Evolutionary conservation across 2,113 vertebrate species (phyloP).

Genomic region (Noturus placidus): DNA sequence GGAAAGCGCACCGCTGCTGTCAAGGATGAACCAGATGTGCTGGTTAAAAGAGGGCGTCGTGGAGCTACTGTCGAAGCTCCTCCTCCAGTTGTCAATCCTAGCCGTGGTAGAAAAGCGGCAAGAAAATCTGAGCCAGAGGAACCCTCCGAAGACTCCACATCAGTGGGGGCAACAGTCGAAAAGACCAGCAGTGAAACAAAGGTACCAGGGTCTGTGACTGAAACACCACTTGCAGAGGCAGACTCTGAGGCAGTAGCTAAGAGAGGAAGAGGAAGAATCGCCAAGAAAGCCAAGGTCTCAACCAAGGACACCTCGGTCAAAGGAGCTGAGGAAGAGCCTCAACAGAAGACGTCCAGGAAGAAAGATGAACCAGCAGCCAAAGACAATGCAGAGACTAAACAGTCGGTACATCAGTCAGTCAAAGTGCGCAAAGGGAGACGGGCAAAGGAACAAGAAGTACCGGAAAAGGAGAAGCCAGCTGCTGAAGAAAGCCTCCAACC

Average conservation of each 20-base stretch:
- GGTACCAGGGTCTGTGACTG: neutral
- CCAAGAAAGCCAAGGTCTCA: constrained; percentile 42
- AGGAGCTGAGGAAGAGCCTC: neutral
- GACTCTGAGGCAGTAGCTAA: constrained; percentile 21
- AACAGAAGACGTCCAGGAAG: neutral
- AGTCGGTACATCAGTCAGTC: neutral
- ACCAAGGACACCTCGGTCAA: constrained; percentile 15
- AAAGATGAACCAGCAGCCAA: constrained; percentile 5
- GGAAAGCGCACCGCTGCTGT: constrained; percentile 8
- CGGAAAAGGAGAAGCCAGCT: neutral
- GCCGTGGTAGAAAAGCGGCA: constrained; percentile 39
- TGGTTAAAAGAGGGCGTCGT: constrained; percentile 45
- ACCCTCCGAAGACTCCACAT: neutral
- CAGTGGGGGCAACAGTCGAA: neutral
- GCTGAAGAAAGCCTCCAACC: neutral
- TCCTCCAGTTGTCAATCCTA: constrained; percentile 24
- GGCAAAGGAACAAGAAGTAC: constrained; percentile 53
- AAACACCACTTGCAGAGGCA: neutral
- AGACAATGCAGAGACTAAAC: constrained; percentile 25
- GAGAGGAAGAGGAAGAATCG: constrained; percentile 39
- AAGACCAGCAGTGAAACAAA: constrained; percentile 9
- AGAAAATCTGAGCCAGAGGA: neutral
- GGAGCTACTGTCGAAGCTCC: neutral
- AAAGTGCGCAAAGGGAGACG: constrained; percentile 62
- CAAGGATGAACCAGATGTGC: constrained; percentile 19